phyloP scores from a whole-genome alignment of 1,140 invertebrate species.

The Drosophila bifasciata region DNA sequence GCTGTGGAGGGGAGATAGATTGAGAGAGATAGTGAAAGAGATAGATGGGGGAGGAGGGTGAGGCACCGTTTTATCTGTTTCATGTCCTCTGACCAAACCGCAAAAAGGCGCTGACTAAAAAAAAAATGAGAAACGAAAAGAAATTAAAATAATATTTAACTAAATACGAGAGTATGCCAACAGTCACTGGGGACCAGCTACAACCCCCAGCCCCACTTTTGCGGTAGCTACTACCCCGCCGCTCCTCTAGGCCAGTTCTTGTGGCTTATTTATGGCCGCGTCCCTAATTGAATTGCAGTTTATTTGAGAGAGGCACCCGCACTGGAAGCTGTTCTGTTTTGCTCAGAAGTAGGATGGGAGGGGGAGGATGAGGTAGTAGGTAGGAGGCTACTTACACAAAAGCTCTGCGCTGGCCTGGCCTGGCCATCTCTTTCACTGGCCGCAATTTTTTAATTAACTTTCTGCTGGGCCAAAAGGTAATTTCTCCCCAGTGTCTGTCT shows the following conservation, averaged over 20 bases:
- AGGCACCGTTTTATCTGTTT: slow-evolving; percentile 58
- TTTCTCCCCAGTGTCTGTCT: slow-evolving; percentile 16
- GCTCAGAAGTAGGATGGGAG: slow-evolving; percentile 7
- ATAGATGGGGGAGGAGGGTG: not conserved
- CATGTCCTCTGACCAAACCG: slow-evolving; percentile 38
- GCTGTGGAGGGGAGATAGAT: not conserved
- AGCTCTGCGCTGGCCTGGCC: slow-evolving; percentile 39
- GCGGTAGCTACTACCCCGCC: not conserved
- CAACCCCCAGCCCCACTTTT: slow-evolving; percentile 1
- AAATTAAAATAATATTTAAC: slow-evolving; percentile 81
- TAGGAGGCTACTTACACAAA: slow-evolving; percentile 69
- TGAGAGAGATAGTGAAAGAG: not conserved
- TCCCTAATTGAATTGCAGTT: slow-evolving; percentile 81
- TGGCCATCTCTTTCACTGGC: slow-evolving; percentile 22
- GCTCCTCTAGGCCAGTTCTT: not conserved
- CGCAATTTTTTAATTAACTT: slow-evolving; percentile 82
- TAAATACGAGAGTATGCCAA: slow-evolving; percentile 57
- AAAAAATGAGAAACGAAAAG: slow-evolving; percentile 28
- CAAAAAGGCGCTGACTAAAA: slow-evolving; percentile 39
- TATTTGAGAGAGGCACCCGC: slow-evolving; percentile 56
- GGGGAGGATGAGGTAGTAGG: not conserved
- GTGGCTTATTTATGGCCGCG: slow-evolving; percentile 72
- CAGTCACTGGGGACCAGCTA: slow-evolving; percentile 10
- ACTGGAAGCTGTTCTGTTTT: slow-evolving; percentile 1
- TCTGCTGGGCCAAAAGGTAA: slow-evolving; percentile 58